Base-by-base conservation (phyloP, 2,888 invertebrate genomes). In the Pseudolycoriella hygida region DNA sequence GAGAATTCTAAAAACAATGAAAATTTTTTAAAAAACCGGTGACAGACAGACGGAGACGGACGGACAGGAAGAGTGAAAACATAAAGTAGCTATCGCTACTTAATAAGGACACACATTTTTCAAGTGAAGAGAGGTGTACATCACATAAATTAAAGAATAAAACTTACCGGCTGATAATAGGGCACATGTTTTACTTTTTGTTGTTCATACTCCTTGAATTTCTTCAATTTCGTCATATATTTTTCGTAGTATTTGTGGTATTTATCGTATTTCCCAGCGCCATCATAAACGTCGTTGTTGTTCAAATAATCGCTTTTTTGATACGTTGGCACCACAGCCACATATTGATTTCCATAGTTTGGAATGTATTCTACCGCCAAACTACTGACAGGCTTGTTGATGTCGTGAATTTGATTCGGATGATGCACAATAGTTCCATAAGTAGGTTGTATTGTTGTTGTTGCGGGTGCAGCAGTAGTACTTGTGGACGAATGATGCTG, bases 321-420 rank as follows among this genome's bases (percentile, higher is more conserved):
- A 39, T 39, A 17, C n/a, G 14, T 17, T 12, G 40, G 40, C 12
- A 40, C 40, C 17, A 40, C 19, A 18, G 40, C 40, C 19, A 19
- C 40, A 40, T 40, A 40, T 40, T 40, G 17, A 19, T 40, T 40
- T 12, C 40, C 40, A 19, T 40, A 40, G n/a, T 40, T 40, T 19
- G 40, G 40, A 18, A 40, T n/a, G 18, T 40, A 19, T 40, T 40
- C 4, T 4, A 40, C 40, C 8, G 40, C 17, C 11, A 40, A n/a
- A 40, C 18, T 19, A 11, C 18, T 40, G 8, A 40, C 40, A 12
- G 17, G 12, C n/a, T 40, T 40, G 11, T 40, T 19, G 3, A 18
- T 10, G 3, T 19, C 17, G 3, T 40, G 12, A 12, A 18, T 17
- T 19, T 40, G 40, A 19, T 40, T 40, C 12, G 40, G 19, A 40